These are phyloP conservation scores for Odontophorus gujanensis DNA, from an alignment of 2,113 vertebrate species.

Conservation along the genomic window DNA sequence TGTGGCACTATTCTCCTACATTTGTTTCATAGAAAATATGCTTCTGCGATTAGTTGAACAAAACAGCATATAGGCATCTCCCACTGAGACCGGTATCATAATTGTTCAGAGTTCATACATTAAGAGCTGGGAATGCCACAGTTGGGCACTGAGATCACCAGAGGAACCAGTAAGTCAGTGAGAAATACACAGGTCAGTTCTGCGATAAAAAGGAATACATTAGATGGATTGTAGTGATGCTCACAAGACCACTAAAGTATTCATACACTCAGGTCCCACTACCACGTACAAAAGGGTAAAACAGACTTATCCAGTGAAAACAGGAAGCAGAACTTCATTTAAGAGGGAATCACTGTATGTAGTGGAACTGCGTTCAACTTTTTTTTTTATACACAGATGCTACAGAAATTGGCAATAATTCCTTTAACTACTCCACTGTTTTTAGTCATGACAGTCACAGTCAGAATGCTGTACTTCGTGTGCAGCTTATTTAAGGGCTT, in stretches of 20 bases:
- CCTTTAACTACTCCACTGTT: not conserved
- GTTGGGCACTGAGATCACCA: not conserved
- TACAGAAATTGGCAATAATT: not conserved
- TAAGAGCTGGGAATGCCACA: not conserved
- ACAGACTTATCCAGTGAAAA: not conserved
- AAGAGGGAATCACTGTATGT: not conserved
- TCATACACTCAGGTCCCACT: not conserved
- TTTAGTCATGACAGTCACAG: not conserved
- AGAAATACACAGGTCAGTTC: not conserved
- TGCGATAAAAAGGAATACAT: not conserved
- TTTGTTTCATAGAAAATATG: not conserved
- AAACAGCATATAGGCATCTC: not conserved
- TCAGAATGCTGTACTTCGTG: not conserved
- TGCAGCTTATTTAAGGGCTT: not conserved
- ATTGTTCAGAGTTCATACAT: not conserved
- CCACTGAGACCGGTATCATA: not conserved
- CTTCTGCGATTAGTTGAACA: not conserved
- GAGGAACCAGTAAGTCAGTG: too few species aligned
- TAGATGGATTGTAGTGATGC: not conserved
- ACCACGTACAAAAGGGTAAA: not conserved
- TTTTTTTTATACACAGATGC: not conserved
- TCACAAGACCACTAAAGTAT: not conserved
- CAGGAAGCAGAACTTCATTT: not conserved
- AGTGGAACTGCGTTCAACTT: not conserved
- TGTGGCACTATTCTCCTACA: not conserved